Evolutionary conservation across 2,888 invertebrate genomes (phyloP), one percentile per base, ranked within the genome.

Genomic region (Meteorus cinctellus): DNA sequence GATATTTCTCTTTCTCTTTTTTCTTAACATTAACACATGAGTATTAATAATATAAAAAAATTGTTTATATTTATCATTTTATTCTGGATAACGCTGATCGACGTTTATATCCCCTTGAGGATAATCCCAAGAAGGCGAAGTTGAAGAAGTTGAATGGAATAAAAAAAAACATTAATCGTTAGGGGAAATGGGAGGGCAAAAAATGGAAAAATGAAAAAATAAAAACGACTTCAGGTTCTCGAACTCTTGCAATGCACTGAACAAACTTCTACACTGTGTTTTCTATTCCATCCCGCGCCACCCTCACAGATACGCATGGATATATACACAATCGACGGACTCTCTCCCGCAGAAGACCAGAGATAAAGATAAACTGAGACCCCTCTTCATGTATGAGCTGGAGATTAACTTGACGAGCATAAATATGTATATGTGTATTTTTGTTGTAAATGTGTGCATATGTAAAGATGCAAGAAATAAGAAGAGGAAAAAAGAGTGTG

Each of bases 351-450:
- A 82, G 82, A 83, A 84, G 82, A 81, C 80, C 78, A 76, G 76
- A 86, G 87, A 87, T 87, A 85, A 85, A 87, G 87, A 87, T 86
- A 88, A 87, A 82, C 81, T 66, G 65, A 36, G 70, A 70, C 74
- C 82, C 82, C 82, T 84, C 84, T 82, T 63, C 34, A 80, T 71
- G 67, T 77, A 80, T 70, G 84, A 83, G 84, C 81, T 78, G 82
- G 84, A 88, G 89, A 89, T 89, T 89, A 88, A 86, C 86, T 82
- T 81, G 83, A 80, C 79, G 80, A 34, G 65, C 34, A 65, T 31
- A 65, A 34, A 65, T 31, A 65, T 24, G 19, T 31, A 10, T n/a
- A 63, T 24, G n/a, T 24, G n/a, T 55, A 2, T 55, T 4, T 19
- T 19, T 55, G 55, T 19, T 19, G 41, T 41, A 12, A 41, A 41